Base-by-base conservation (phyloP, 2,113 vertebrate species). In the Psilopsiagon aurifrons region DNA sequence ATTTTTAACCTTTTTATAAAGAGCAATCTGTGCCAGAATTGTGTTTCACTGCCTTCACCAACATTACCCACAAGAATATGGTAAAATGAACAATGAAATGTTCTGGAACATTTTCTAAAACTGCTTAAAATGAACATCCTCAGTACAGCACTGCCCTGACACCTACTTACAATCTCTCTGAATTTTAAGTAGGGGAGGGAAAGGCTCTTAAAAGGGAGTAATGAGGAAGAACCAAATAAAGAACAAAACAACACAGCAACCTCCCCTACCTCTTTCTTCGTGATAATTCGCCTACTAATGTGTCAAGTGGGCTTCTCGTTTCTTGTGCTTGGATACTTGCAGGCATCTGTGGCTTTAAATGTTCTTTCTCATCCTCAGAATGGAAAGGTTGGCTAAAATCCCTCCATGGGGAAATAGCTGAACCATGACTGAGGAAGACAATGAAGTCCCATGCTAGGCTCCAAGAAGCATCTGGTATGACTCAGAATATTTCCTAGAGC, bases 401-500 rank as follows among this genome's bases (percentile, higher is more conserved):
- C 27, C 54, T 88, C 63, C 15, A 0, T 35, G 35, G 92, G 89
- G 88, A 94, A 95, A 90, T 75, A 94, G 68, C 83, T 93, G 83
- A 96, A 88, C 93, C 37, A 85, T 81, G 74, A 78, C 83, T 89
- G 93, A 95, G 57, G 91, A 95, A 86, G 94, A 95, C 94, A 96
- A 92, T 86, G 76, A 92, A 88, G 86, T 86, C 77, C 41, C 81
- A 84, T 5, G 46, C 52, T 82, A 66, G 54, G 69, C 66, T 94
- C 57, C 78, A 79, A 92, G 69, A 81, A 86, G 69, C 77, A 96
- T 93, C 90, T 93, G 93, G 88, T 75, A 75, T 93, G 80, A 94
- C 77, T 96, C 91, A 94, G 86, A 94, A 35, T 93, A 73, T 91
- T 96, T 96, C 74, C 77, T 95, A 84, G 94, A 94, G 88, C 57